A percentile compares a stretch with the other conserved stretches of the same genome.
phyloP scores from a whole-genome alignment of 1,140 invertebrate genomes.

The Triops longicaudatus region DNA sequence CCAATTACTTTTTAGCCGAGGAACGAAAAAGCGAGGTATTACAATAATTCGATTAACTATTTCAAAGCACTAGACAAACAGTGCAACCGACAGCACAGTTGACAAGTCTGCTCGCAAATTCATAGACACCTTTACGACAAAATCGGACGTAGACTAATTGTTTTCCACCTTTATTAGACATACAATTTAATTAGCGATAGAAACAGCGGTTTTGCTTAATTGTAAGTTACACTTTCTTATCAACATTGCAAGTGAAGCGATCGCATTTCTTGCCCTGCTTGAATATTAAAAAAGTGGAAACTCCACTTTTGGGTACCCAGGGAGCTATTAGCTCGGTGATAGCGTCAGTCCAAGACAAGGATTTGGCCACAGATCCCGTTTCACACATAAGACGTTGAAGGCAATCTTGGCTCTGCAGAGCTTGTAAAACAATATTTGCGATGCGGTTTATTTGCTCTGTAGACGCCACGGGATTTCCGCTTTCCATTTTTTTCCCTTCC shows the following conservation, averaged over 20 bases:
- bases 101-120: no score
- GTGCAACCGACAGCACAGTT: no score
- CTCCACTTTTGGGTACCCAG: not conserved
- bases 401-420: not conserved
- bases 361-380: not conserved
- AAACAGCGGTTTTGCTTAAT: no score
- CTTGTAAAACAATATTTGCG: not conserved
- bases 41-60: not conserved
- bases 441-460: not conserved
- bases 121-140: no score
- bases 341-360: not conserved
- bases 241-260: not conserved
- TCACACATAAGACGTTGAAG: not conserved
- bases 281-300: not conserved
- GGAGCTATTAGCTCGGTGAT: not conserved
- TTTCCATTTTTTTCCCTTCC: not conserved
- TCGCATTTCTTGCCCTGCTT: slow-evolving; percentile 11
- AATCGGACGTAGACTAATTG: no score
- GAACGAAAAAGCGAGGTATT: slow-evolving; percentile 56
- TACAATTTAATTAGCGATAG: no score
- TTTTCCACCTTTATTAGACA: no score
- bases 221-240: not conserved
- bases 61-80: no score
- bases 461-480: not conserved
- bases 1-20: slow-evolving; percentile 79